phyloP scores from a whole-genome alignment of 2,888 invertebrate species.

The Erebia ligea region DNA sequence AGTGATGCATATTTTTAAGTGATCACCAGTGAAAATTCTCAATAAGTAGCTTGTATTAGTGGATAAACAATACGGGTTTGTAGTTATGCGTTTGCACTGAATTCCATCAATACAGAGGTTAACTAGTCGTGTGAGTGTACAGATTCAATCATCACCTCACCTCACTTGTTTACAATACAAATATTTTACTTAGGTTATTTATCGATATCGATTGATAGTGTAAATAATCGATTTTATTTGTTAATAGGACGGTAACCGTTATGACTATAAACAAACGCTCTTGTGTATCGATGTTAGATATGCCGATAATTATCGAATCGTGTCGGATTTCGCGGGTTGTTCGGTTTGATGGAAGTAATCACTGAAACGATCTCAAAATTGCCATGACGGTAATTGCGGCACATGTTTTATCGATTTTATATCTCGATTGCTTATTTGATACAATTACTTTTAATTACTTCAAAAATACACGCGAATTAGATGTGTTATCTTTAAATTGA shows the following conservation, averaged over 20 bases:
- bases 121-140: constrained; percentile 42
- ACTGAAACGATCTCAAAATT: constrained; percentile 46
- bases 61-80: constrained; percentile 40
- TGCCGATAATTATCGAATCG: constrained; percentile 38
- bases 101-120: constrained; percentile 44
- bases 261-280: constrained; percentile 3
- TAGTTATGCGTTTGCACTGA: constrained; percentile 43
- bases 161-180: constrained; percentile 18
- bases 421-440: constrained; percentile 30
- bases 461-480: constrained; percentile 17
- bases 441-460: constrained; percentile 26
- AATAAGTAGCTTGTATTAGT: constrained; percentile 31
- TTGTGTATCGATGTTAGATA: constrained; percentile 22
- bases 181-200: constrained; percentile 8
- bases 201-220: constrained; percentile 11
- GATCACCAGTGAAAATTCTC: constrained; percentile 28
- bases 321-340: constrained; percentile 49
- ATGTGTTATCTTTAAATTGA: constrained; percentile 20
- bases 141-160: constrained; percentile 35
- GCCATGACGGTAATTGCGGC: constrained; percentile 72
- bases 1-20: constrained; percentile 30
- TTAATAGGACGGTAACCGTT: constrained; percentile 23
- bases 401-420: constrained; percentile 56
- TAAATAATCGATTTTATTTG: constrained; percentile 33
- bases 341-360: constrained; percentile 53